A percentile compares a stretch with the other conserved stretches of the same genome.
Conservation (phyloP, 2,797 vertebrate species). For the Poecilia velifera region DNA sequence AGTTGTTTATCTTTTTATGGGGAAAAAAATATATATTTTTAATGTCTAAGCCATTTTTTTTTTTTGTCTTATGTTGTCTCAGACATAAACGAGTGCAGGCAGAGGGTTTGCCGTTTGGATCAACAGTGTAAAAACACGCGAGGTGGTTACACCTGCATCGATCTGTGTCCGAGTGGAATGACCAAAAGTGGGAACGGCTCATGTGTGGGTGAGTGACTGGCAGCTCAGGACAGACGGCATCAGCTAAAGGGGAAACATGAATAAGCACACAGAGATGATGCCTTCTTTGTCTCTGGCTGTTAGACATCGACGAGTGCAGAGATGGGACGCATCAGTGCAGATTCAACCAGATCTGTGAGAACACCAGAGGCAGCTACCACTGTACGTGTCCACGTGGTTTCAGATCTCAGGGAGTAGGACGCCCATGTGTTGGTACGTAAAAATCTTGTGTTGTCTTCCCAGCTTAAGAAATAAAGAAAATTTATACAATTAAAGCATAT, state of each 20-base stretch:
- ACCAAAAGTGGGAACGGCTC: conserved; percentile 91
- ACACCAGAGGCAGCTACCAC: conserved; percentile 91
- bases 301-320: conserved; percentile 94
- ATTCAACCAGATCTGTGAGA: conserved; percentile 97
- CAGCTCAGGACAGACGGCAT: background rate
- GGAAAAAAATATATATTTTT: too few relatives aligned
- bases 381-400: conserved; percentile 92
- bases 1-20: background rate
- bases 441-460: background rate
- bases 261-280: background rate
- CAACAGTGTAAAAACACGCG: conserved; percentile 96
- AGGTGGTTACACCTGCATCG: conserved; percentile 94
- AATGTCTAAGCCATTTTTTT: background rate
- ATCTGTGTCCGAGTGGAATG: conserved; percentile 93
- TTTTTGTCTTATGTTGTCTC: conserved; percentile 16
- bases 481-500: background rate
- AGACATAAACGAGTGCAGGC: conserved; percentile 97
- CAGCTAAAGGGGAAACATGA: background rate
- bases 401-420: conserved; percentile 88
- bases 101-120: conserved; percentile 91
- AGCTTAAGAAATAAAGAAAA: background rate
- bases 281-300: conserved; percentile 17
- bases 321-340: conserved; percentile 93
- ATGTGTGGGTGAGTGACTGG: conserved; percentile 87
- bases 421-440: conserved; percentile 90